phyloP scores from a whole-genome alignment of 1,140 invertebrate species.

The Stratiolaelaps scimitus region DNA sequence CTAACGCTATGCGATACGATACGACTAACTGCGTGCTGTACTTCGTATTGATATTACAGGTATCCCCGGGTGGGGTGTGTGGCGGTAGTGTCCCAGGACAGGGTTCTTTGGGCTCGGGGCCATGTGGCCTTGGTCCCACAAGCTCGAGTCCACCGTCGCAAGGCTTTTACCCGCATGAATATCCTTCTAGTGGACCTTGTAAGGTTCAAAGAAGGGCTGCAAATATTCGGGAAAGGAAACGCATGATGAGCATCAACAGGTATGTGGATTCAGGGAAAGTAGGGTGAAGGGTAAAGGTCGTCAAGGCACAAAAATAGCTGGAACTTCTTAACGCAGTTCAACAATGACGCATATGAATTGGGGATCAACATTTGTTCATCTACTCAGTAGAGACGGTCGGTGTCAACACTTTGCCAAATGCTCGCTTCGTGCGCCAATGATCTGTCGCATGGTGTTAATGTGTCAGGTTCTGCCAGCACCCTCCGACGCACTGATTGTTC shows the following conservation, averaged over 20 bases:
- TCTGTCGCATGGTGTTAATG: too few relatives aligned
- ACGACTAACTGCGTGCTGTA: neutral
- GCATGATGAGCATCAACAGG: slow-evolving; percentile 62
- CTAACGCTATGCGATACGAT: neutral
- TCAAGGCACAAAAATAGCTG: too few relatives aligned
- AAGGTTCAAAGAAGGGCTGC: slow-evolving; percentile 62
- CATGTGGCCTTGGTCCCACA: neutral
- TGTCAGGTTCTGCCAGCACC: too few relatives aligned
- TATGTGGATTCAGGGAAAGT: neutral
- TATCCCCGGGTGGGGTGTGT: slow-evolving; percentile 25
- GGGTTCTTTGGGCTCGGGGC: slow-evolving; percentile 1
- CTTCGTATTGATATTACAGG: neutral
- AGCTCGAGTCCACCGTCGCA: slow-evolving; percentile 27
- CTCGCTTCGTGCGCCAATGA: too few relatives aligned
- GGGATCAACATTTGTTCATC: too few relatives aligned
- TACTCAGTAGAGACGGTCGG: too few relatives aligned
- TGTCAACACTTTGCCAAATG: too few relatives aligned
- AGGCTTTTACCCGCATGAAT: slow-evolving; percentile 28
- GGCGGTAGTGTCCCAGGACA: slow-evolving; percentile 1
- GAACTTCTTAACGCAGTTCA: too few relatives aligned
- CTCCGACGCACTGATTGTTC: too few relatives aligned
- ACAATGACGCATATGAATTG: too few relatives aligned
- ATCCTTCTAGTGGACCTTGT: slow-evolving; percentile 29
- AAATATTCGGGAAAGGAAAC: slow-evolving; percentile 79
- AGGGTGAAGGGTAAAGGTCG: too few relatives aligned